Evolutionary conservation across 1,140 invertebrate genomes (phyloP), one percentile per base, ranked within the genome.

Genomic region (Conus ventricosus): DNA sequence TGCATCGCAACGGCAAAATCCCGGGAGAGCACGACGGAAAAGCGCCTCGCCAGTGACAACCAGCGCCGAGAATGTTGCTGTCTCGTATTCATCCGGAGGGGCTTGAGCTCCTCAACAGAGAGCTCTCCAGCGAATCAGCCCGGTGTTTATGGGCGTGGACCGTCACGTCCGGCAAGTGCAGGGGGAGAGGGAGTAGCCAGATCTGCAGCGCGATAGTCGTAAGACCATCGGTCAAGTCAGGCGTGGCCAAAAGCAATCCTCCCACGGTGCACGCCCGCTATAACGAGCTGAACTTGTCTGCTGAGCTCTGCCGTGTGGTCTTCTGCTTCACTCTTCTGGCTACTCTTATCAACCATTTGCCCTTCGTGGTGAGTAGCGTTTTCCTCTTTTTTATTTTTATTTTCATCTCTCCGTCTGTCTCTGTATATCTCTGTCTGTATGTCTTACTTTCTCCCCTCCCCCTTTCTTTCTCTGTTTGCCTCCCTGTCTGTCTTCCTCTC

Each of bases 281-380:
- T 83, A 91, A 90, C 57, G 88, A 91, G 71, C 90, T 92, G 39
- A 90, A 88, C 71, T 89, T 92, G 87, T 89, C 92, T 2, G 85
- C 88, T 23, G 91, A 92, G 67, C 88, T 93, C 11, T 91, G 92
- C 84, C 88, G 90, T 57, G 89, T 92, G 81, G 90, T 90, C 17
- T 17, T 92, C 0, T 84, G 87, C 54, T 90, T 91, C 78, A 88
- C 90, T 7, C 67, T 90, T 5, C 17, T 89, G 20, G 87, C 90
- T 10, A 88, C 88, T 39, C 25, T 71, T n/a, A 25, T 91, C 17
- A 91, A 92, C 71, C 89, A 91, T 25, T 23, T 92, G 20, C 91
- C 91, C 20, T 91, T 90, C 39, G 87, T 89, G 80, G 92, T 92
- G 90, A 93, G 92, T 92, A n/a, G 67, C 67, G 15, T 60, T 60